These are phyloP conservation scores for Nibea coibor DNA, from an alignment of 2,113 vertebrate genomes.

Conservation along the genomic window DNA sequence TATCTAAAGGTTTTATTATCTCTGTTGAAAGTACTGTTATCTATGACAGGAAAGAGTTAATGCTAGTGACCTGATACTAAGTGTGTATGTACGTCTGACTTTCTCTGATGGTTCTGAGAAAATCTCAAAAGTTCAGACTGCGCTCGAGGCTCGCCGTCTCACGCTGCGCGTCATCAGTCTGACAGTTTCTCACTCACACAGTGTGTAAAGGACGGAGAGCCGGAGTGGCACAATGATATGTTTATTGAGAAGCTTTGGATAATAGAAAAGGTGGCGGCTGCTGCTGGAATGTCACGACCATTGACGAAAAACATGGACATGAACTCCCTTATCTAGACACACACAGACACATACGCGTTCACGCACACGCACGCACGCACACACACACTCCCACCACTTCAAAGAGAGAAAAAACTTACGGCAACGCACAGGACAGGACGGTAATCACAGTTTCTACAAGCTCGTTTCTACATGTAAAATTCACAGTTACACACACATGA, in stretches of 20 bases:
- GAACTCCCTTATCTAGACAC: conserved; percentile 59
- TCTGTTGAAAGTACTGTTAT: background rate
- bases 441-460: conserved; percentile 78
- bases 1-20: background rate
- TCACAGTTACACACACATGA: conserved; percentile 71
- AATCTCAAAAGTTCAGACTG: conserved; percentile 69
- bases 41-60: background rate
- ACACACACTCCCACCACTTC: conserved; percentile 21
- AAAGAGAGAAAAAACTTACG: conserved; percentile 62
- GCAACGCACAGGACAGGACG: conserved; percentile 78
- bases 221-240: conserved; percentile 82
- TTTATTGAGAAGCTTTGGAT: conserved; percentile 85
- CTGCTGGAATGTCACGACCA: conserved; percentile 80
- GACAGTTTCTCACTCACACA: conserved; percentile 60
- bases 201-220: conserved; percentile 41
- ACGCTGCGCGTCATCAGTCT: conserved; percentile 49
- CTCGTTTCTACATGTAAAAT: conserved; percentile 70
- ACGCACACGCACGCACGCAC: background rate
- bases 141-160: conserved; percentile 64
- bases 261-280: conserved; percentile 81
- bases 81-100: conserved; percentile 12
- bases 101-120: conserved; percentile 46
- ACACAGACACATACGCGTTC: conserved; percentile 23
- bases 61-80: background rate
- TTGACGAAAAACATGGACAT: conserved; percentile 72